Conservation (phyloP, 2,888 invertebrate genomes). For the Heterodera filipjevi region DNA sequence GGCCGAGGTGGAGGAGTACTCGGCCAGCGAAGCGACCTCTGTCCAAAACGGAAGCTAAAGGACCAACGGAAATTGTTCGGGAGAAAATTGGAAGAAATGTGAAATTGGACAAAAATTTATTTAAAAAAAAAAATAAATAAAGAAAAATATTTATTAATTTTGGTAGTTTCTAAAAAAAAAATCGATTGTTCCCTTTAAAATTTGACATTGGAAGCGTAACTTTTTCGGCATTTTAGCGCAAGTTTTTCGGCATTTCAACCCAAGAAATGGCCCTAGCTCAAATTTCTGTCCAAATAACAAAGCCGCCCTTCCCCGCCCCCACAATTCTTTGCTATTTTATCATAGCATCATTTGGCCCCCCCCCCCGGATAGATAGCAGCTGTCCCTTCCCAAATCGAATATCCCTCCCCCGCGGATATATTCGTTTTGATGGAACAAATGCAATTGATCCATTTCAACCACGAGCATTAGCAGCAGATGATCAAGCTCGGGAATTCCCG, state of each 20-base stretch:
- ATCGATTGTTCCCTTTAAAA: too few relatives aligned
- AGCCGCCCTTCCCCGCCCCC: not conserved
- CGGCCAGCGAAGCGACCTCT: conserved; percentile 15
- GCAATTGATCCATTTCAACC: not conserved
- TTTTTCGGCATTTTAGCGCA: not conserved
- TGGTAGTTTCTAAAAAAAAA: too few relatives aligned
- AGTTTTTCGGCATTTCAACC: not conserved
- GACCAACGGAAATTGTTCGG: too few relatives aligned
- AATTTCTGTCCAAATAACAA: conserved; percentile 5
- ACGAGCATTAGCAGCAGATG: too few relatives aligned
- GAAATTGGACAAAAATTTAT: not conserved
- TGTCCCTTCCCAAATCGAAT: not conserved
- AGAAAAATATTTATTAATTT: too few relatives aligned
- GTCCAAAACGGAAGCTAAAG: not conserved
- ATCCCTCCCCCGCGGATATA: not conserved
- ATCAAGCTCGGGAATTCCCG: not conserved
- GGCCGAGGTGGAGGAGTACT: conserved; percentile 45
- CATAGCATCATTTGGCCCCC: not conserved
- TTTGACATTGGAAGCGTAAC: too few relatives aligned
- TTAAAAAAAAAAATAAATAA: not conserved
- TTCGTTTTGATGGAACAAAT: not conserved
- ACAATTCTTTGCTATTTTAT: conserved; percentile 5
- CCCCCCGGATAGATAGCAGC: not conserved
- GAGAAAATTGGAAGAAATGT: too few relatives aligned
- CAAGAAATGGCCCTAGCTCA: not conserved